Conservation (phyloP, 2,797 vertebrate genomes). For the Notolabrus celidotus region DNA sequence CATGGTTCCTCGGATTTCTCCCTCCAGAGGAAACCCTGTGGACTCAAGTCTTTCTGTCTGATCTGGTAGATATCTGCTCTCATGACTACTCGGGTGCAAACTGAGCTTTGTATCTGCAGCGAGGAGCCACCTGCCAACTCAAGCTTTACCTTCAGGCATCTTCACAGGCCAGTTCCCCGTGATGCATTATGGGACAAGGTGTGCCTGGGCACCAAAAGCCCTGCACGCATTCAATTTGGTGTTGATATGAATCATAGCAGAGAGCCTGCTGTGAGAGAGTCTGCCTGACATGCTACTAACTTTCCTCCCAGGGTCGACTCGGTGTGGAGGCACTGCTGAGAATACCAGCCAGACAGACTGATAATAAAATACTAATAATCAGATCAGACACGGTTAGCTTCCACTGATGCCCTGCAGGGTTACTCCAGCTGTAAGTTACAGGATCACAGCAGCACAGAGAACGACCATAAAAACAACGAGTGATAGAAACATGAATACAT, state of each 20-base stretch:
- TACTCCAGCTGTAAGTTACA: no score
- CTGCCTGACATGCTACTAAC: conserved; percentile 69
- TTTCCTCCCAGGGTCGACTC: conserved; percentile 44
- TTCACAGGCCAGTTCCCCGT: conserved; percentile 44
- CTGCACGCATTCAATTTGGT: conserved; percentile 65
- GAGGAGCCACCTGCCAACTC: no score
- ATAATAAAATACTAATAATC: no score
- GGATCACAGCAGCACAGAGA: background rate
- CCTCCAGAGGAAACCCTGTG: conserved; percentile 38
- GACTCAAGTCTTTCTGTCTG: background rate
- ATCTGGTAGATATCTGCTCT: conserved; percentile 30
- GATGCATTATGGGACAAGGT: conserved; percentile 57
- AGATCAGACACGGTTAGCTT: no score
- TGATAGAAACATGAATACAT: background rate
- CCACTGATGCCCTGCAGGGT: no score
- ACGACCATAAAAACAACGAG: no score
- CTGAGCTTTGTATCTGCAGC: conserved; percentile 31
- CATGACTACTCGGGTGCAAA: conserved; percentile 6
- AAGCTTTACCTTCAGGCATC: conserved; percentile 50
- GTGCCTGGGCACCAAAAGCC: conserved; percentile 44
- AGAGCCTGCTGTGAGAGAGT: conserved; percentile 56
- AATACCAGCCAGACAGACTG: conserved; percentile 67
- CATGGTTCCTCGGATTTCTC: no score
- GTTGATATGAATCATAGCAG: conserved; percentile 66
- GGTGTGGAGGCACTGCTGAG: conserved; percentile 34